These are phyloP conservation scores for Dolomedes plantarius DNA, from an alignment of 2,888 invertebrate species.

Conservation along the genomic window DNA sequence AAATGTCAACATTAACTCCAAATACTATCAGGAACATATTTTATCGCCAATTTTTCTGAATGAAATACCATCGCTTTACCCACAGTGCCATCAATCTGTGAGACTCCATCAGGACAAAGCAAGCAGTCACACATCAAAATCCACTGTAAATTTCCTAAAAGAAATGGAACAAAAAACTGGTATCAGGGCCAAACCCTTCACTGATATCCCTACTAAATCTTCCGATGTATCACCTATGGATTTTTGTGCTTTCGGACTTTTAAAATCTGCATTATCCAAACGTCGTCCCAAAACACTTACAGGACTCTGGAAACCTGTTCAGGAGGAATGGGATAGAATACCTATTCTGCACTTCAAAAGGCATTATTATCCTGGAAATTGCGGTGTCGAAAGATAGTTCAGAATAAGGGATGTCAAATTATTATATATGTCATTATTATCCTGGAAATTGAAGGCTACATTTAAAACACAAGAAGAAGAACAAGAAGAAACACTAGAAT, in stretches of 20 bases:
- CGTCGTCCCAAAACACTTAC: background rate
- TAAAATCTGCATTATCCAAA: background rate
- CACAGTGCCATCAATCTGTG: too few relatives aligned
- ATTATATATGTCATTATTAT: too few relatives aligned
- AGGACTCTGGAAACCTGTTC: background rate
- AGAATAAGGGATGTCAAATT: too few relatives aligned
- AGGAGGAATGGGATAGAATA: background rate
- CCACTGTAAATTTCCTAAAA: background rate
- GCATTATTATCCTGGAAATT: background rate
- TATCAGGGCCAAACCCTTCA: background rate
- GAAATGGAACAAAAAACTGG: background rate
- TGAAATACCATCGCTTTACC: too few relatives aligned
- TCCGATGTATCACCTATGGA: background rate
- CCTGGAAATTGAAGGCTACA: too few relatives aligned
- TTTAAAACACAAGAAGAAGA: too few relatives aligned
- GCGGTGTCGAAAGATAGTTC: too few relatives aligned
- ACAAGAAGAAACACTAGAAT: too few relatives aligned
- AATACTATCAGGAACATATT: too few relatives aligned
- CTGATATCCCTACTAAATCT: background rate
- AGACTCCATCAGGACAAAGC: too few relatives aligned
- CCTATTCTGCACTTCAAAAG: background rate
- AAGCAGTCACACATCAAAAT: background rate
- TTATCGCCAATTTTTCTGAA: too few relatives aligned
- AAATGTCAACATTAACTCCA: too few relatives aligned
- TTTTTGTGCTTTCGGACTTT: background rate